Conservation (phyloP, 2,888 invertebrate species). For the Melieria crassipennis region DNA sequence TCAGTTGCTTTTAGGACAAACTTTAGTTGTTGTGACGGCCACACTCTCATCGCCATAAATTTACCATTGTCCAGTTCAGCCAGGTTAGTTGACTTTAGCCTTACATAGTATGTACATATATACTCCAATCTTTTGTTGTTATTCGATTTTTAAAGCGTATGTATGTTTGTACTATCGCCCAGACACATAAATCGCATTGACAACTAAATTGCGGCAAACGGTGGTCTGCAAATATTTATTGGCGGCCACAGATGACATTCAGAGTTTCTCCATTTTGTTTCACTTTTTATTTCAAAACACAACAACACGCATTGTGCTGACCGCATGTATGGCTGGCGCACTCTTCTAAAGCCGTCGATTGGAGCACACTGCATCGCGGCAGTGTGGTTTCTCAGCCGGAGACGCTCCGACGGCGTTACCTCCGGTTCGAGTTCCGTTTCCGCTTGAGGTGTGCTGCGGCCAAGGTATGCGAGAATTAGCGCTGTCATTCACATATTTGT, state of each 20-base stretch:
- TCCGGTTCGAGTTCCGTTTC: constrained; percentile 62
- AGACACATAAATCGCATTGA: constrained; percentile 62
- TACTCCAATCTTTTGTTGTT: background rate
- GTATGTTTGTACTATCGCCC: constrained; percentile 24
- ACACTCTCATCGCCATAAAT: too few relatives aligned
- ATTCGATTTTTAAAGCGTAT: background rate
- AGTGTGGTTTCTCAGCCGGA: constrained; percentile 53
- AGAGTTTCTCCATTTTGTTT: background rate
- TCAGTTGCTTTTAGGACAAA: too few relatives aligned
- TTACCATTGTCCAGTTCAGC: too few relatives aligned
- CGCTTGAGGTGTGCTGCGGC: constrained; percentile 45
- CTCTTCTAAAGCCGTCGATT: background rate
- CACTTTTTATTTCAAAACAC: too few relatives aligned
- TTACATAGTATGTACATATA: too few relatives aligned
- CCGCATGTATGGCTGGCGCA: background rate
- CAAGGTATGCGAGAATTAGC: constrained; percentile 23
- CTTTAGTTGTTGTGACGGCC: too few relatives aligned
- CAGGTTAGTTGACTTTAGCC: too few relatives aligned
- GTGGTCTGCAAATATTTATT: constrained; percentile 39
- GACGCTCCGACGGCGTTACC: constrained; percentile 62
- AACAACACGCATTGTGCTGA: background rate
- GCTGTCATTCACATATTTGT: constrained; percentile 39
- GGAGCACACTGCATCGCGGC: constrained; percentile 20
- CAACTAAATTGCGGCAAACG: constrained; percentile 59
- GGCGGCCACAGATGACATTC: constrained; percentile 23